Percentiles rank a stretch among this genome's conserved stretches.
phyloP scores from a whole-genome alignment of 2,113 vertebrate species.

The Oncorhynchus nerka region DNA sequence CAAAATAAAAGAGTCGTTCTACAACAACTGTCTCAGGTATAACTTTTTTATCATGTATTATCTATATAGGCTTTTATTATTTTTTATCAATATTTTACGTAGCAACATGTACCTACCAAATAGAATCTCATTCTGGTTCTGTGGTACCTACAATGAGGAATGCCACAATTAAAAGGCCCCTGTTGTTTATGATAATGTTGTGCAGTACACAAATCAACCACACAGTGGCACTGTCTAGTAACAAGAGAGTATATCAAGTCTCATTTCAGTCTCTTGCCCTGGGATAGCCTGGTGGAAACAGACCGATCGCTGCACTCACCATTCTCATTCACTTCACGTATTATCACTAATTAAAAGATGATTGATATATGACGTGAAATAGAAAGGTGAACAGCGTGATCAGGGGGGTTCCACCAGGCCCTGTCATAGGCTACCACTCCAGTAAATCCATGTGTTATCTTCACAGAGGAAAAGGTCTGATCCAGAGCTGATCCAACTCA shows the following conservation, averaged over 20 bases:
- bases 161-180: too few species aligned
- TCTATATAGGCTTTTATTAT: neutral
- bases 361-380: too few species aligned
- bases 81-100: neutral
- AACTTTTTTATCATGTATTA: neutral
- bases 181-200: neutral
- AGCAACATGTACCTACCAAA: neutral
- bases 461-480: neutral
- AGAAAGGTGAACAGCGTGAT: too few species aligned
- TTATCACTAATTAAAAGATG: too few species aligned
- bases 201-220: neutral
- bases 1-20: slow-evolving; percentile 67
- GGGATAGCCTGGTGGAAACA: too few species aligned
- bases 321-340: too few species aligned
- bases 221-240: neutral
- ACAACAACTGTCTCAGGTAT: slow-evolving; percentile 1
- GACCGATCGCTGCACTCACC: too few species aligned
- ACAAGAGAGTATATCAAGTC: neutral
- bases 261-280: neutral
- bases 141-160: too few species aligned
- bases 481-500: neutral
- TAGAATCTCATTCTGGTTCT: too few species aligned
- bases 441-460: neutral
- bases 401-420: too few species aligned
- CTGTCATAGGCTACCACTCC: too few species aligned